Conservation (phyloP, 2,113 vertebrate genomes). For the Herpailurus yagouaroundi region DNA sequence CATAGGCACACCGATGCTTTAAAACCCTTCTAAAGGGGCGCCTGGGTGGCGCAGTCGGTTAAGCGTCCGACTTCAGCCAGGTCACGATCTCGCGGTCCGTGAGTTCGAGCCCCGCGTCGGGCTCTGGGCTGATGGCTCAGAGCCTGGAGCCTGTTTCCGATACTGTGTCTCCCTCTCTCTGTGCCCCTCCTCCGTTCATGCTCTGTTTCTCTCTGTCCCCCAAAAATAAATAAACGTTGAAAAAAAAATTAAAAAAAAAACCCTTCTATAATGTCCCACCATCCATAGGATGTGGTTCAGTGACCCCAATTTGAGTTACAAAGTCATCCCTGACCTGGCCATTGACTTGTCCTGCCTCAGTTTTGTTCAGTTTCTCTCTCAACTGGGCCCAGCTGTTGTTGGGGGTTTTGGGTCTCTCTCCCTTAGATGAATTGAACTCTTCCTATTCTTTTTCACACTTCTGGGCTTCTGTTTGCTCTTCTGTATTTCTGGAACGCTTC, state of each 20-base stretch:
- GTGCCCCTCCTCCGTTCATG: too few species aligned
- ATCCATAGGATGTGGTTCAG: background rate
- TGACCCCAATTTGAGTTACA: background rate
- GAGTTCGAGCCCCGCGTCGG: too few species aligned
- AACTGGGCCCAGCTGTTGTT: background rate
- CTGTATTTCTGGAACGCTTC: conserved; percentile 11
- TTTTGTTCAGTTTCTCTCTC: background rate
- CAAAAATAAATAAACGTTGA: too few species aligned
- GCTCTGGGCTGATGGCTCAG: too few species aligned
- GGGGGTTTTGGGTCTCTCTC: background rate
- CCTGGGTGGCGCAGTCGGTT: too few species aligned
- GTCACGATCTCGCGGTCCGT: too few species aligned
- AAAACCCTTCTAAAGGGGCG: background rate
- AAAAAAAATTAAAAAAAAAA: too few species aligned
- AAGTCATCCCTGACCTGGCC: background rate
- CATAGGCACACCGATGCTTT: background rate
- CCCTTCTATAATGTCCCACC: background rate
- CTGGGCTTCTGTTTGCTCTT: background rate
- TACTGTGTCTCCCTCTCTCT: too few species aligned
- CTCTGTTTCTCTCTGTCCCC: too few species aligned
- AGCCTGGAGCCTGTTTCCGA: too few species aligned
- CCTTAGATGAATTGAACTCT: background rate
- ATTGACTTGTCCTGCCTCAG: background rate
- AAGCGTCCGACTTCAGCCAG: too few species aligned
- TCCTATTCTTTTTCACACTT: background rate